Conservation (phyloP, 2,888 invertebrate species). For the Cremastobaeus sp. region DNA sequence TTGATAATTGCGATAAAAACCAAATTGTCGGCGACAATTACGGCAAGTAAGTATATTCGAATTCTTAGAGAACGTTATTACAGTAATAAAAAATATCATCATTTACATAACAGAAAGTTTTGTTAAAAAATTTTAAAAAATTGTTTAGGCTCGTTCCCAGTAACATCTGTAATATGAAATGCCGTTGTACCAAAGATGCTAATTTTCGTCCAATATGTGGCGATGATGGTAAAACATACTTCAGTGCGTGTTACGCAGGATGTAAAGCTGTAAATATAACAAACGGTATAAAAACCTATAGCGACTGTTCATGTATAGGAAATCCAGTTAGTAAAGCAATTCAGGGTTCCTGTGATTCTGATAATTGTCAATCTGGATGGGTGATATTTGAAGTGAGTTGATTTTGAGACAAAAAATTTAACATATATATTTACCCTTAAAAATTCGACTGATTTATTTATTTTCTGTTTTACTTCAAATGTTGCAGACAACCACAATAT, state of each 20-base stretch:
- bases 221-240: constrained; percentile 81
- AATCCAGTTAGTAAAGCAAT: constrained; percentile 77
- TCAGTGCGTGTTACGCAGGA: constrained; percentile 87
- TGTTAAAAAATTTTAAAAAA: too few species aligned
- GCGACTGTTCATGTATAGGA: constrained; percentile 80
- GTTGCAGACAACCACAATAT: constrained; percentile 76
- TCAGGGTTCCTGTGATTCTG: constrained; percentile 80
- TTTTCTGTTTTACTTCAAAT: background rate
- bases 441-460: background rate
- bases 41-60: constrained; percentile 69
- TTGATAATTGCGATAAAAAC: constrained; percentile 79
- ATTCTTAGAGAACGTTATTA: too few species aligned
- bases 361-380: constrained; percentile 79
- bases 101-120: too few species aligned
- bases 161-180: constrained; percentile 80
- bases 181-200: constrained; percentile 79
- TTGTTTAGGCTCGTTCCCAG: constrained; percentile 69
- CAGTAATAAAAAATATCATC: background rate
- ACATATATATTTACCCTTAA: background rate
- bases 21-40: constrained; percentile 78
- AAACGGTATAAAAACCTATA: constrained; percentile 79
- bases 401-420: background rate
- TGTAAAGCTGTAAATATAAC: constrained; percentile 79
- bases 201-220: constrained; percentile 84
- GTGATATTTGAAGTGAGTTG: constrained; percentile 76